Percentiles rank a stretch among this genome's conserved stretches.
These are phyloP conservation scores for Radopholus similis DNA, from an alignment of 1,140 invertebrate species.

Conservation along the genomic window DNA sequence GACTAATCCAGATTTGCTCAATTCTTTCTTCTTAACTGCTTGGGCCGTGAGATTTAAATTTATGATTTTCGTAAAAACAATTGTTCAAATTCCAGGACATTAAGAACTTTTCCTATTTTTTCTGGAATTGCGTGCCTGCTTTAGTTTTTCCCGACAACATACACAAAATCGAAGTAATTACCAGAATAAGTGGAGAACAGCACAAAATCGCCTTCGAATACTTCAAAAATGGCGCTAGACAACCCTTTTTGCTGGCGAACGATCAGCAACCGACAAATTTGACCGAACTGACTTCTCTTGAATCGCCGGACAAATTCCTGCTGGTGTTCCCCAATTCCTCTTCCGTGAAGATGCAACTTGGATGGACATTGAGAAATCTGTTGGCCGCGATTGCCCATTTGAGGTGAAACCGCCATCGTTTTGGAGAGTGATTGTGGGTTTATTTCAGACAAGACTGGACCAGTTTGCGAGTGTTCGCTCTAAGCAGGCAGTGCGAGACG, in stretches of 20 bases:
- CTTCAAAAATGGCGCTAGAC: background rate
- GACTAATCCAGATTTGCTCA: slow-evolving; percentile 16
- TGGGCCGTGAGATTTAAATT: slow-evolving; percentile 23
- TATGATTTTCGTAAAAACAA: background rate
- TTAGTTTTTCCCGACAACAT: slow-evolving; percentile 30
- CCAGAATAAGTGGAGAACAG: background rate
- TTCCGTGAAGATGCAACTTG: slow-evolving; percentile 2
- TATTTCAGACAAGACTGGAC: slow-evolving; percentile 39
- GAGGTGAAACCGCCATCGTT: slow-evolving; percentile 20
- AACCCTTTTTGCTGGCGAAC: slow-evolving; percentile 25
- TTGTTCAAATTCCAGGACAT: slow-evolving; percentile 25
- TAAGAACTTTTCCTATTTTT: slow-evolving; percentile 39
- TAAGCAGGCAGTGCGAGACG: slow-evolving; percentile 18
- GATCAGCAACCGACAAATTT: slow-evolving; percentile 8
- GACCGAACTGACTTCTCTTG: background rate
- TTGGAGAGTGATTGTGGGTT: slow-evolving; percentile 5
- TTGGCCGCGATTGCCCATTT: slow-evolving; percentile 33
- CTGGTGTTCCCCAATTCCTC: slow-evolving; percentile 39
- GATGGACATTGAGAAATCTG: slow-evolving; percentile 40
- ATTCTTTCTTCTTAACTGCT: slow-evolving; percentile 31
- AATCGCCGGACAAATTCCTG: slow-evolving; percentile 16
- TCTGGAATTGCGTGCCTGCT: slow-evolving; percentile 36
- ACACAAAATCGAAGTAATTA: background rate
- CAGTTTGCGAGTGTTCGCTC: slow-evolving; percentile 22
- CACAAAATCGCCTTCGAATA: slow-evolving; percentile 11